These are phyloP conservation scores for Limnodromus scolopaceus DNA, from an alignment of 2,797 vertebrate genomes.

Conservation along the genomic window DNA sequence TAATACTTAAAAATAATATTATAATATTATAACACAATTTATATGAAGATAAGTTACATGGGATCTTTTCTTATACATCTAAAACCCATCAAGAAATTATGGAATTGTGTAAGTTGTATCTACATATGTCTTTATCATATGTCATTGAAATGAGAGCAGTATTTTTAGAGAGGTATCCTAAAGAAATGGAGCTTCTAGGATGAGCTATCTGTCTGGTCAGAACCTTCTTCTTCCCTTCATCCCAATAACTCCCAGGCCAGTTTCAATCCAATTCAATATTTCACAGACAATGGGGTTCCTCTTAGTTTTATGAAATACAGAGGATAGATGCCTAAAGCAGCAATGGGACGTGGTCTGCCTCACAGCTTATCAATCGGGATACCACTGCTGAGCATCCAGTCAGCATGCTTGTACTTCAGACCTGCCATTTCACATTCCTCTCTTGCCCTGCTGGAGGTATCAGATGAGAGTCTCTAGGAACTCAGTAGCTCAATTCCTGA, in stretches of 20 bases:
- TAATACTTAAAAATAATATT: neutral
- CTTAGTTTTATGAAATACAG: neutral
- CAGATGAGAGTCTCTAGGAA: neutral
- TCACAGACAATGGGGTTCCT: neutral
- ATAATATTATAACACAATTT: neutral
- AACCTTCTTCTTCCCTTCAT: neutral
- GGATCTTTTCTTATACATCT: neutral
- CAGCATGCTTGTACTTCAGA: neutral
- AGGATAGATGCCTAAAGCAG: neutral
- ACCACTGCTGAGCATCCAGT: neutral
- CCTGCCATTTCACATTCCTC: neutral
- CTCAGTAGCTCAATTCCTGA: neutral
- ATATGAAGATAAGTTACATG: neutral
- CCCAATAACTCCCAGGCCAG: neutral
- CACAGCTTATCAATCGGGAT: too few species aligned
- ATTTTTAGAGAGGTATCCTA: neutral
- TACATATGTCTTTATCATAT: accelerated
- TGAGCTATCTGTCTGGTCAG: neutral
- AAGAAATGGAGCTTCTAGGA: neutral
- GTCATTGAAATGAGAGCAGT: neutral
- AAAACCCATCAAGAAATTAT: neutral
- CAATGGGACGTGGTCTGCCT: too few species aligned
- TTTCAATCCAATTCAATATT: neutral
- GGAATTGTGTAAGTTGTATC: neutral
- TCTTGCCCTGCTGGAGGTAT: neutral